A percentile compares a stretch with the other conserved stretches of the same genome.
These are phyloP conservation scores for Mycalesis mineus DNA, from an alignment of 2,888 invertebrate species.

Conservation along the genomic window DNA sequence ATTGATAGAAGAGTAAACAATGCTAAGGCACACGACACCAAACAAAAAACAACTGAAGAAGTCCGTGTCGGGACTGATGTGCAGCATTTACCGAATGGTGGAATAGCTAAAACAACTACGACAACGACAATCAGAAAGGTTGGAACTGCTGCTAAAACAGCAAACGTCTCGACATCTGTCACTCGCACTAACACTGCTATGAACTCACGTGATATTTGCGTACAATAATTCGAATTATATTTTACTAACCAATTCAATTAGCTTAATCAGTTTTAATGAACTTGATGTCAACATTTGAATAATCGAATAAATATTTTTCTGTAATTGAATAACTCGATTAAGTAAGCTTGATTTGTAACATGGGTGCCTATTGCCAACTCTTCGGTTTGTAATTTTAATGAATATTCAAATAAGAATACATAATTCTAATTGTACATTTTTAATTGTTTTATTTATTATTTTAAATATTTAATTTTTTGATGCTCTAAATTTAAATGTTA, in stretches of 20 bases:
- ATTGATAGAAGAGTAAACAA: conserved; percentile 53
- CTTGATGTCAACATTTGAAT: neutral
- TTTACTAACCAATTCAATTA: neutral
- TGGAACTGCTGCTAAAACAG: conserved; percentile 60
- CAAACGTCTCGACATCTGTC: conserved; percentile 54
- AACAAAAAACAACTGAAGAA: conserved; percentile 55
- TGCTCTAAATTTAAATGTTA: conserved; percentile 23
- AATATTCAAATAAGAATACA: neutral
- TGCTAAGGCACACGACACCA: conserved; percentile 56
- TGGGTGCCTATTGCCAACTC: neutral
- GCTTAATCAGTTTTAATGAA: conserved; percentile 1
- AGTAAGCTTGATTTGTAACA: neutral
- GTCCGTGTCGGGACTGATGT: conserved; percentile 60
- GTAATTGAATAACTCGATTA: neutral
- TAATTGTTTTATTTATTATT: neutral
- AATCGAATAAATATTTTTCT: neutral
- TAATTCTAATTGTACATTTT: neutral
- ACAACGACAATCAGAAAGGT: conserved; percentile 63
- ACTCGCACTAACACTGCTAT: conserved; percentile 60
- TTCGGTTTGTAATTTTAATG: neutral
- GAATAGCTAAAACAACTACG: conserved; percentile 61
- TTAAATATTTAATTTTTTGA: neutral
- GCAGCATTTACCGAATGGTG: conserved; percentile 63
- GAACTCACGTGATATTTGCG: conserved; percentile 66
- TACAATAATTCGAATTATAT: conserved; percentile 46